These are phyloP conservation scores for Lochmaea capreae DNA, from an alignment of 2,888 invertebrate species.

Conservation along the genomic window DNA sequence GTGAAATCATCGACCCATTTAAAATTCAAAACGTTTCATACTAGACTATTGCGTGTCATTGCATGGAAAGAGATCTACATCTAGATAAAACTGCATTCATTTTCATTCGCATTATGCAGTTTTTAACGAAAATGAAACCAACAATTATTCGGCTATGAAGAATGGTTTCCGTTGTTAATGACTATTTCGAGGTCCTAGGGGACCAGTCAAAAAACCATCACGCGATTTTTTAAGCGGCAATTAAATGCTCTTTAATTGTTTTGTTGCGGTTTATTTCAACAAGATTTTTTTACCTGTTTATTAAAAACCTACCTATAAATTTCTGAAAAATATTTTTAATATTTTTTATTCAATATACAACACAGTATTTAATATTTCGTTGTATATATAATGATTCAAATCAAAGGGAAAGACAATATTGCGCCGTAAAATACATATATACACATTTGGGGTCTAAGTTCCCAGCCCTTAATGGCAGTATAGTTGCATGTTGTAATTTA, in stretches of 20 bases:
- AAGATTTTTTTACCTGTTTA: conserved; percentile 7
- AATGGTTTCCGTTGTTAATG: conserved; percentile 56
- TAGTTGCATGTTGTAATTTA: conserved; percentile 62
- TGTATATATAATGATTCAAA: conserved; percentile 3
- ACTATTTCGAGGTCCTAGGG: conserved; percentile 48
- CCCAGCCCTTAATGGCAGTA: conserved; percentile 57
- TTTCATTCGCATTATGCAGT: conserved; percentile 53
- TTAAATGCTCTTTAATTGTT: conserved; percentile 54
- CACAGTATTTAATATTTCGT: not conserved
- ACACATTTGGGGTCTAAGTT: conserved; percentile 49
- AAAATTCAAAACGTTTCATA: no score
- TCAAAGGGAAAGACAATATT: conserved; percentile 24
- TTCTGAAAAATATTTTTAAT: not conserved
- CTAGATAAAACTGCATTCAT: conserved; percentile 55
- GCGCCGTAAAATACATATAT: conserved; percentile 29
- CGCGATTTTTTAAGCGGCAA: conserved; percentile 52
- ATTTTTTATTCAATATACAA: not conserved
- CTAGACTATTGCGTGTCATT: conserved; percentile 54
- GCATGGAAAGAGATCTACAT: conserved; percentile 54
- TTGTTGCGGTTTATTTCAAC: conserved; percentile 44
- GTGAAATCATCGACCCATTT: conserved; percentile 38
- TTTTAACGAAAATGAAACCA: conserved; percentile 56
- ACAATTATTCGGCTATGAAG: conserved; percentile 57
- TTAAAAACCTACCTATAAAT: conserved; percentile 7
- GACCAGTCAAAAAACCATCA: conserved; percentile 48